Evolutionary conservation across 2,888 invertebrate genomes (phyloP), one percentile per base, ranked within the genome.

Genomic region (Drosophila macrospina): DNA sequence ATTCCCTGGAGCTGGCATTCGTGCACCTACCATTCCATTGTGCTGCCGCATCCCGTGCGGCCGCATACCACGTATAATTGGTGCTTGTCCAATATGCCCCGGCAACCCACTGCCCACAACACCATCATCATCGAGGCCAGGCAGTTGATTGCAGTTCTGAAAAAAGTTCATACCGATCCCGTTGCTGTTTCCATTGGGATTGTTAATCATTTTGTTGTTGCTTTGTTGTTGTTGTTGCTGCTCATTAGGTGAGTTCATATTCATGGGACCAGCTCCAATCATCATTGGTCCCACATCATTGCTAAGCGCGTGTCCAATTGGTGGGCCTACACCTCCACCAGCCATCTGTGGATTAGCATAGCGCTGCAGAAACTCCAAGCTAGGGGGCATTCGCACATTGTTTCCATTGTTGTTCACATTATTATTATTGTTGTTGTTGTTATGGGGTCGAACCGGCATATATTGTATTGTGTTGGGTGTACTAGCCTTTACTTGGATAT

Each of bases 401-500:
- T 62, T 54, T 66, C 39, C 39, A 26, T 52, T 86, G 50, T 67
- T 73, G 16, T 34, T 48, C n/a, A 1, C 28, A 6, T 28, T 28
- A 28, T 39, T 39, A 4, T 20, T 30, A 1, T 4, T n/a, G 42
- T 26, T 44, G 26, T 42, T 45, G 24, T 66, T 79, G 87, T 95
- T 95, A 91, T 97, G 97, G n/a, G 98, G 97, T 92, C 98, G 94
- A 54, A 98, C 97, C 20, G 99, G 99, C 92, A 98, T 94, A 94
- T 99, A 99, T 93, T 99, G 98, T 91, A 99, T 99, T 36, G 99
- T 99, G 92, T 99, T 99, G 0, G 99, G 98, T 10, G 98, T 98
- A 92, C 97, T 98, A 8, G 98, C 97, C 93, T 98, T 98, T 26
- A 99, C 98, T 93, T 97, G 97, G 41, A 97, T 96, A 92, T 97